Evolutionary conservation across 2,113 vertebrate genomes (phyloP).

Genomic region (Lontra canadensis): DNA sequence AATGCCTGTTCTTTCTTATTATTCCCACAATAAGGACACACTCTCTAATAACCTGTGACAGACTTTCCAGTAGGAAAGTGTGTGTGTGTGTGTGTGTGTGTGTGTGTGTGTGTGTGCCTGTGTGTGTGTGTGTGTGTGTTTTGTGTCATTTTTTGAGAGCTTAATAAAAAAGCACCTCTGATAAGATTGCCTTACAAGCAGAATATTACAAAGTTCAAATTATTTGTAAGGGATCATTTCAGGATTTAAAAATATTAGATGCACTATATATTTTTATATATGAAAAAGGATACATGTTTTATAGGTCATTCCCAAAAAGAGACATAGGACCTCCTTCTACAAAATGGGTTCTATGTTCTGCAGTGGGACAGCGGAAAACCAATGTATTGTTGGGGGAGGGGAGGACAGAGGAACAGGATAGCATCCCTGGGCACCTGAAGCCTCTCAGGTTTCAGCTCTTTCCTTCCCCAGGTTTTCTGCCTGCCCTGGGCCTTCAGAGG

Average conservation of each 20-base stretch:
- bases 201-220: not conserved
- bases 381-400: not conserved
- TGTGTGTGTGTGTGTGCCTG: no score
- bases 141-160: not conserved
- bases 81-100: no score
- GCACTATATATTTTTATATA: not conserved
- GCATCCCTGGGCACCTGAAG: not conserved
- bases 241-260: not conserved
- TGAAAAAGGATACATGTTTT: not conserved
- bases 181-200: not conserved
- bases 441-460: constrained; percentile 53
- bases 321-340: not conserved
- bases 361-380: not conserved
- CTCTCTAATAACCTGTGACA: not conserved
- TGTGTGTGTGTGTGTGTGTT: no score
- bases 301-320: not conserved
- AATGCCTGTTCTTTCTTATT: not conserved
- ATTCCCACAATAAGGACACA: not conserved
- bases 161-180: not conserved
- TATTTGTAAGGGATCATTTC: not conserved
- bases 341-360: constrained; percentile 18
- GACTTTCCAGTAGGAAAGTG: not conserved
- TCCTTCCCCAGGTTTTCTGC: constrained; percentile 31
- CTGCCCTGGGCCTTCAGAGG: not conserved
- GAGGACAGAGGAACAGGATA: not conserved